These are phyloP conservation scores for Drosophila nasuta DNA, from an alignment of 1,140 invertebrate species.

Conservation along the genomic window DNA sequence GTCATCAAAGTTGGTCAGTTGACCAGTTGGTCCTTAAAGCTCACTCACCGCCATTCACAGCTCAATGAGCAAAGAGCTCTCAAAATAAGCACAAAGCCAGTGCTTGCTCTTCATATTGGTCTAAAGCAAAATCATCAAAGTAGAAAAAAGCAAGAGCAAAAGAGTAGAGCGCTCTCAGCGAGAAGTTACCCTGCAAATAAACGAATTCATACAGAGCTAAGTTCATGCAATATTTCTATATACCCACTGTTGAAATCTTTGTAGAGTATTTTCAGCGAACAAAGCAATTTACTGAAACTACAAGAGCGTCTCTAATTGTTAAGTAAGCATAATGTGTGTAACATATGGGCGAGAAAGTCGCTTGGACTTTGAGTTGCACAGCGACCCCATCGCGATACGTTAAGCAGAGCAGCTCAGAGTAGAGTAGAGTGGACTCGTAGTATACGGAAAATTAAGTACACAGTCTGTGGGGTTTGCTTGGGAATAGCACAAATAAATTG, in stretches of 20 bases:
- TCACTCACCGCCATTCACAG: constrained; percentile 56
- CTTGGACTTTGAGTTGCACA: constrained; percentile 30
- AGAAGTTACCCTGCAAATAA: neutral
- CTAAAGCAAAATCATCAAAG: constrained; percentile 32
- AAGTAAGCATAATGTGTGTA: constrained; percentile 82
- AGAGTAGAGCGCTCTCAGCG: neutral
- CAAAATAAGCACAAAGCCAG: constrained; percentile 58
- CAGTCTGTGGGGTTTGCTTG: neutral
- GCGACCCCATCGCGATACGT: neutral
- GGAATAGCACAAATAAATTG: constrained; percentile 63
- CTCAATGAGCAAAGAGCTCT: constrained; percentile 69
- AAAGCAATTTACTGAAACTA: constrained; percentile 80
- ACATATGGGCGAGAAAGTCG: constrained; percentile 71
- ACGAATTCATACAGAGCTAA: neutral
- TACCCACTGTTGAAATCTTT: neutral
- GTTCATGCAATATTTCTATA: neutral
- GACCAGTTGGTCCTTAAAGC: constrained; percentile 51
- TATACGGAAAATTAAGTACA: constrained; percentile 58
- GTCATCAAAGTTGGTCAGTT: constrained; percentile 19
- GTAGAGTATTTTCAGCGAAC: constrained; percentile 47
- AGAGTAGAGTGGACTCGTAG: constrained; percentile 3
- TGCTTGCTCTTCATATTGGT: constrained; percentile 4
- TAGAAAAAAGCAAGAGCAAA: constrained; percentile 7
- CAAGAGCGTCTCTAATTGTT: constrained; percentile 81
- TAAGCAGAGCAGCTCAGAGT: no score